Base-by-base conservation (phyloP, 2,888 invertebrate species). In the Hydroisotoma schaefferi region DNA sequence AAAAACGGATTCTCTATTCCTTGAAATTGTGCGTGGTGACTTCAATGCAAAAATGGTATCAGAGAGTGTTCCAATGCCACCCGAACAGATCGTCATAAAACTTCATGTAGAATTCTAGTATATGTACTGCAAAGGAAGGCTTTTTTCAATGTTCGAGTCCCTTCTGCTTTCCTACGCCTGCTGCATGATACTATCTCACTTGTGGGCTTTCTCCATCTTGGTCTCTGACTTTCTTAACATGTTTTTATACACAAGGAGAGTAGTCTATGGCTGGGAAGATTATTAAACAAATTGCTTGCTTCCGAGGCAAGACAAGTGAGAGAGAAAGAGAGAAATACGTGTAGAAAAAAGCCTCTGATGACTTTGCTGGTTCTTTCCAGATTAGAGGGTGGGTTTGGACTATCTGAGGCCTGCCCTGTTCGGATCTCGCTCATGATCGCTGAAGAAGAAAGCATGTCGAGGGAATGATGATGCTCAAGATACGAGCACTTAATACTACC, bases 151-250 rank as follows among this genome's bases (percentile, higher is more conserved):
- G n/a, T n/a, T n/a, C n/a, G n/a, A n/a, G n/a, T n/a, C n/a, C n/a
- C n/a, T n/a, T n/a, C n/a, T n/a, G n/a, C n/a, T n/a, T n/a, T n/a
- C n/a, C n/a, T n/a, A n/a, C n/a, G n/a, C n/a, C n/a, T n/a, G n/a
- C n/a, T n/a, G n/a, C n/a, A n/a, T n/a, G n/a, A n/a, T n/a, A n/a
- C n/a, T n/a, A n/a, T n/a, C n/a, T n/a, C n/a, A n/a, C n/a, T n/a
- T n/a, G n/a, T n/a, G n/a, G n/a, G n/a, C 40, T 40, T 40, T 40
- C 40, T 40, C 40, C 40, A 40, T 18, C 20, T 40, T 40, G 40
- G 40, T 18, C 5, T 15, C 40, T 15, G n/a, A n/a, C 40, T 40
- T 15, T 40, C 40, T 4, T 4, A 5, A 18, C 40, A 15, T 4
- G 5, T 18, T 40, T 40, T 20, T 15, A 40, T 40, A 15, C n/a